Evolutionary conservation across 2,113 vertebrate species (phyloP).

Genomic region (Australoheros scitulus): DNA sequence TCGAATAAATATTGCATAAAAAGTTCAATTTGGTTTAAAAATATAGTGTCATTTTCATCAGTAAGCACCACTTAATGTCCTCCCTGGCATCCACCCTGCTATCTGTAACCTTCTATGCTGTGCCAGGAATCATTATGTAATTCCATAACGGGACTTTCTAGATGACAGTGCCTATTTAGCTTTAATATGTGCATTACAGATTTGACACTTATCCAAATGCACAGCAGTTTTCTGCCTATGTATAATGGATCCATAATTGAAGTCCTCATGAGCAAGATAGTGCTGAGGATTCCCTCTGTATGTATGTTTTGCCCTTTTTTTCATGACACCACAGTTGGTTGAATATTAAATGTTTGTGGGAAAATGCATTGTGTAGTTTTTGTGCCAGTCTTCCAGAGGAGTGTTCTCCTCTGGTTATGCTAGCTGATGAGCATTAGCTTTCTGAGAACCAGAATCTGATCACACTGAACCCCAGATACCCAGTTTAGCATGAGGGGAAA

Average conservation of each 20-base stretch:
- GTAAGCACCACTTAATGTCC: slow-evolving; percentile 11
- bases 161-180: slow-evolving; percentile 36
- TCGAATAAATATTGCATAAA: neutral
- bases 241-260: slow-evolving; percentile 23
- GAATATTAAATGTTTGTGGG: neutral
- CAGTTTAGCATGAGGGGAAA: slow-evolving; percentile 27
- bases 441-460: slow-evolving; percentile 19
- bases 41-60: slow-evolving; percentile 30
- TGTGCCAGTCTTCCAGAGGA: no score
- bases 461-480: slow-evolving; percentile 26
- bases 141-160: slow-evolving; percentile 18
- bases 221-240: slow-evolving; percentile 10
- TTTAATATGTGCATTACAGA: slow-evolving; percentile 17
- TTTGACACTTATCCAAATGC: slow-evolving; percentile 47
- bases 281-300: neutral
- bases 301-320: neutral
- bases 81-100: slow-evolving; percentile 10
- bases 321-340: neutral
- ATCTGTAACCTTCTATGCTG: slow-evolving; percentile 32
- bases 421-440: slow-evolving; percentile 7
- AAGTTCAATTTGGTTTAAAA: slow-evolving; percentile 35
- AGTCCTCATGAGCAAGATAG: neutral
- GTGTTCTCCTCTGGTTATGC: neutral
- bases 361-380: neutral
- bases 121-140: slow-evolving; percentile 48